A percentile compares a stretch with the other conserved stretches of the same genome.
Conservation (phyloP, 2,888 invertebrate species). For the Agrotis clavis region DNA sequence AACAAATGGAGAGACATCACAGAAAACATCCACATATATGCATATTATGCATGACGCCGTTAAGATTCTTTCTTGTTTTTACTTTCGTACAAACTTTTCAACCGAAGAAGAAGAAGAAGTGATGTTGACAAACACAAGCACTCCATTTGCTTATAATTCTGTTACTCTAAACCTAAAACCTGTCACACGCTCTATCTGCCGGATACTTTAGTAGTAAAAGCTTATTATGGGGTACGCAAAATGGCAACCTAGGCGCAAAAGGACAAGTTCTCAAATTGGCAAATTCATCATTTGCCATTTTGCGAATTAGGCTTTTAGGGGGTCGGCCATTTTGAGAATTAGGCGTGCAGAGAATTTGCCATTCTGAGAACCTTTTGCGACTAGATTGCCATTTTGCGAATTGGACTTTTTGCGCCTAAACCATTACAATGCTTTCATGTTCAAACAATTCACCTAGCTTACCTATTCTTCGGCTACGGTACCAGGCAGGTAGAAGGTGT, state of each 20-base stretch:
- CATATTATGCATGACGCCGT: too few relatives aligned
- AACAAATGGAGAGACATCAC: constrained; percentile 30
- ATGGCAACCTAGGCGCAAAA: too few relatives aligned
- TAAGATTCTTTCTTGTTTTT: background rate
- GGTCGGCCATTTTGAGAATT: too few relatives aligned
- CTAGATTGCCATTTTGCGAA: too few relatives aligned
- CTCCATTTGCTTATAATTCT: constrained; percentile 29
- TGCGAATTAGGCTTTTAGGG: too few relatives aligned
- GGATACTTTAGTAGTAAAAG: background rate
- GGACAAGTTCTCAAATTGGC: too few relatives aligned
- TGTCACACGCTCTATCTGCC: background rate
- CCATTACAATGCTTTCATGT: background rate
- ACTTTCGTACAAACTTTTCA: background rate
- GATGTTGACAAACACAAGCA: background rate
- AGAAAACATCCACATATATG: background rate
- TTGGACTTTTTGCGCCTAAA: too few relatives aligned
- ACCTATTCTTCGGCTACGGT: background rate
- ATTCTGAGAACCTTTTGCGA: too few relatives aligned
- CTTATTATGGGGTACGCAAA: too few relatives aligned
- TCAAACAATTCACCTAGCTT: background rate
- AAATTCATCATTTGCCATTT: too few relatives aligned
- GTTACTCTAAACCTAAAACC: background rate
- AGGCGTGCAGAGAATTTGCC: too few relatives aligned
- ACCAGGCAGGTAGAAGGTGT: constrained; percentile 13
- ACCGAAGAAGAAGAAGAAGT: too few relatives aligned